Evolutionary conservation across 2,888 invertebrate species (phyloP), one percentile per base, ranked within the genome.

Genomic region (Xanthia togata): DNA sequence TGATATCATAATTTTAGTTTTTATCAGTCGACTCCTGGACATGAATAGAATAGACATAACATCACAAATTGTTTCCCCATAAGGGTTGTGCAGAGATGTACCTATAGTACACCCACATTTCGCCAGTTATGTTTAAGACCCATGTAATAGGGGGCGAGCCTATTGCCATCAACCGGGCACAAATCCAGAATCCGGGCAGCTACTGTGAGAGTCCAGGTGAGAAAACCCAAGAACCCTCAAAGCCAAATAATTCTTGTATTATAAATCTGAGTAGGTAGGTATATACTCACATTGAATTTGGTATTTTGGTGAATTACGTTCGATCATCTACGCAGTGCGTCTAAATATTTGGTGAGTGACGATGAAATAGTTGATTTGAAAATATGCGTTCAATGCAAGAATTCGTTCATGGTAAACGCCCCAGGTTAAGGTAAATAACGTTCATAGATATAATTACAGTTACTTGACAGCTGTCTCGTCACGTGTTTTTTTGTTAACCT

Each of bases 311-410:
- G 60, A 79, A 69, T 12, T 53, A 9, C 1, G 9, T 17, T 12
- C 4, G 38, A 11, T 50, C 38, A 60, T n/a, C 4, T 59, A 23
- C n/a, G 35, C 20, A 60, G 14, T 60, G 4, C 6, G 8, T 68
- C 1, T n/a, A n/a, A n/a, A n/a, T n/a, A n/a, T n/a, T n/a, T n/a
- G n/a, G n/a, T n/a, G n/a, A n/a, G n/a, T n/a, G n/a, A n/a, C 64
- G 35, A 44, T 26, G 71, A 71, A 79, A 73, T 60, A 26, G 53
- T 69, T 20, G n/a, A n/a, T n/a, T n/a, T n/a, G n/a, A n/a, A n/a
- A n/a, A n/a, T n/a, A n/a, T n/a, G n/a, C n/a, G n/a, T 4, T 35
- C n/a, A 57, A 26, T 41, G 73, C 26, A 35, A 38, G 26, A 81
- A 64, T 63, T 69, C 35, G 60, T 44, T 62, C 31, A 35, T 31